Base-by-base conservation (phyloP, 2,888 invertebrate genomes). In the Erebia aethiops region DNA sequence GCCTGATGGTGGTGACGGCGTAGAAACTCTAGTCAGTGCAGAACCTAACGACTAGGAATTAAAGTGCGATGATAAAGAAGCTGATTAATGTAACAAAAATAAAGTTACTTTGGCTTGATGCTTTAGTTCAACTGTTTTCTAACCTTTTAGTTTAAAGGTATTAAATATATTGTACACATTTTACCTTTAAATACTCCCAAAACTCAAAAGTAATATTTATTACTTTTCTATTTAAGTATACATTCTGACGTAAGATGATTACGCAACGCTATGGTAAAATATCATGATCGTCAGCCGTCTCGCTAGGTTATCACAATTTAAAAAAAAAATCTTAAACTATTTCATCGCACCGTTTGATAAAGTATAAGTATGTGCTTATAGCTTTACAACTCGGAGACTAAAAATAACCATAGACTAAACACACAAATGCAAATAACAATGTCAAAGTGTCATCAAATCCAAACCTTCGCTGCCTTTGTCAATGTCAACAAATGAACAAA, bases 11-110 rank as follows among this genome's bases (percentile, higher is more conserved):
- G 91, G 92, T 0, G 93, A 93, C 71, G 91, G 79, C 0, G 92
- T 93, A 0, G 91, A 93, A 75, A 93, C 93, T 0, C 77, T 92
- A 1, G 92, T 93, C 52, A 88, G 91, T 74, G 91, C 92, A 0
- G 92, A 92, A 77, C 85, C 87, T 0, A 90, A 90, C 46, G 91
- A 92, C 74, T 91, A 35, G 35, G 7, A 35, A 26, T 26, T 78
- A 84, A 66, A 46, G 62, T 14, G 18, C n/a, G 16, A 43, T 62
- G 8, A n/a, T 21, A 18, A 11, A 52, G n/a, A 14, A 16, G 8
- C 5, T 11, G 43, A 46, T 14, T 49, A 7, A 60, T 41, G 13
- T 56, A 11, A 11, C 11, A 21, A 56, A 21, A 56, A 21, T 56
- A 56, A 56, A 56, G 21, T 11, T 21, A 21, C 4, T 56, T 21